These are phyloP conservation scores for Barypeithes pellucidus DNA, from an alignment of 2,888 invertebrate species.

Conservation along the genomic window DNA sequence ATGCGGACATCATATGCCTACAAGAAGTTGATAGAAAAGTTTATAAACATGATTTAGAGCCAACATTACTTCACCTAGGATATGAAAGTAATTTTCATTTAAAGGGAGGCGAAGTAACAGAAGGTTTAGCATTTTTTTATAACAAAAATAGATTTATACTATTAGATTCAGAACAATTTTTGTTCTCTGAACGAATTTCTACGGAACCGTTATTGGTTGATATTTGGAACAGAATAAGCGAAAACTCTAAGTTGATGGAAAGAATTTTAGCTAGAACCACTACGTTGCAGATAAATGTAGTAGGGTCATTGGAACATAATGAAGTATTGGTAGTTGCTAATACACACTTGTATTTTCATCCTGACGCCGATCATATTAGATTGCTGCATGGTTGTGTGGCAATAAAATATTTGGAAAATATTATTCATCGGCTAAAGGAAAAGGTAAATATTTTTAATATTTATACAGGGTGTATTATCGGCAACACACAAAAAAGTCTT, in stretches of 20 bases:
- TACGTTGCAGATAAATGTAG: constrained; percentile 76
- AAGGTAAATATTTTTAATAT: constrained; percentile 62
- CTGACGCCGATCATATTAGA: constrained; percentile 91
- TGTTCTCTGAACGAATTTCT: constrained; percentile 76
- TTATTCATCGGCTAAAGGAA: constrained; percentile 70
- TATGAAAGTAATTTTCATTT: constrained; percentile 78
- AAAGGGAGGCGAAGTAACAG: constrained; percentile 83
- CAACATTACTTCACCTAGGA: constrained; percentile 74
- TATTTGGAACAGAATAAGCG: constrained; percentile 76
- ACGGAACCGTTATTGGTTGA: constrained; percentile 72
- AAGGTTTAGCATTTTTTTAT: constrained; percentile 89
- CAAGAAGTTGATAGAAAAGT: constrained; percentile 94
- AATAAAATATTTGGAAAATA: constrained; percentile 79
- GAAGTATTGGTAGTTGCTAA: constrained; percentile 82
- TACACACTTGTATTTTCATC: constrained; percentile 95
- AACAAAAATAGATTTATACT: constrained; percentile 78
- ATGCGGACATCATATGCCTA: constrained; percentile 91
- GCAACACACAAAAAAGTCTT: too few species aligned
- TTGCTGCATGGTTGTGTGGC: constrained; percentile 87
- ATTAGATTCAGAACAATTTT: constrained; percentile 73
- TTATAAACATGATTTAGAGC: constrained; percentile 79
- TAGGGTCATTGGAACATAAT: constrained; percentile 73
- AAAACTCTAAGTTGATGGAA: constrained; percentile 74
- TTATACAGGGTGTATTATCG: too few species aligned
- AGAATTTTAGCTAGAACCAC: constrained; percentile 79